phyloP scores from a whole-genome alignment of 2,113 vertebrate species.

The Nycticryphes semicollaris region DNA sequence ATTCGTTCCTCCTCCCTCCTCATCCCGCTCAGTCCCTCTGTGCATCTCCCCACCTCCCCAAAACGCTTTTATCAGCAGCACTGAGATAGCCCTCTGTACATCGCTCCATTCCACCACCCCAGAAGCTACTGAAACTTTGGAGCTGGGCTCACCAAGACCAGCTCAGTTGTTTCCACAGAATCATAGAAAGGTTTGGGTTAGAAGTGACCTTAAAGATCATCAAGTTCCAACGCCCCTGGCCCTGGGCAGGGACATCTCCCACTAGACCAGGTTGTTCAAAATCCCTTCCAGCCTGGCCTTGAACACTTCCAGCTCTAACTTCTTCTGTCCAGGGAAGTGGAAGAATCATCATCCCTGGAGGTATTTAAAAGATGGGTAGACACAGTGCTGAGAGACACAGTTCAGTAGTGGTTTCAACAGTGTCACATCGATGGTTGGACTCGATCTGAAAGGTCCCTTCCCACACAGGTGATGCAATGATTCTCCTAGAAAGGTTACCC shows the following conservation, averaged over 20 bases:
- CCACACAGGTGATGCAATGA: neutral
- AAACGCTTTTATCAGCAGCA: neutral
- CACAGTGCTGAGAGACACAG: neutral
- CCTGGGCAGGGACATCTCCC: too few species aligned
- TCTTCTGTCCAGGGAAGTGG: neutral
- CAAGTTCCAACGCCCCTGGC: too few species aligned
- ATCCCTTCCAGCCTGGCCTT: too few species aligned
- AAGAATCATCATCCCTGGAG: neutral
- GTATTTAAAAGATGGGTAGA: neutral
- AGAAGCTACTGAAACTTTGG: neutral
- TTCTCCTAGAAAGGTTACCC: neutral
- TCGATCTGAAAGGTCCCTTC: neutral
- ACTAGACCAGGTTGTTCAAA: too few species aligned
- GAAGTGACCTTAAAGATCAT: too few species aligned
- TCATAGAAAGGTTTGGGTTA: too few species aligned
- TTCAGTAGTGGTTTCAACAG: neutral
- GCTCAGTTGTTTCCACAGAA: neutral
- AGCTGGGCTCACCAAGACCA: neutral
- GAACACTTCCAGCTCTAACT: neutral
- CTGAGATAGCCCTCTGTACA: neutral
- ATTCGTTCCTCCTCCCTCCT: neutral
- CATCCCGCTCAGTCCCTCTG: rapidly evolving
- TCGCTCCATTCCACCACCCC: neutral
- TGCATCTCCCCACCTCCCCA: neutral
- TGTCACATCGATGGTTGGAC: neutral